phyloP scores from a whole-genome alignment of 35 echinoderm and acorn worm genomes.

The Heliocidaris tuberculata region DNA sequence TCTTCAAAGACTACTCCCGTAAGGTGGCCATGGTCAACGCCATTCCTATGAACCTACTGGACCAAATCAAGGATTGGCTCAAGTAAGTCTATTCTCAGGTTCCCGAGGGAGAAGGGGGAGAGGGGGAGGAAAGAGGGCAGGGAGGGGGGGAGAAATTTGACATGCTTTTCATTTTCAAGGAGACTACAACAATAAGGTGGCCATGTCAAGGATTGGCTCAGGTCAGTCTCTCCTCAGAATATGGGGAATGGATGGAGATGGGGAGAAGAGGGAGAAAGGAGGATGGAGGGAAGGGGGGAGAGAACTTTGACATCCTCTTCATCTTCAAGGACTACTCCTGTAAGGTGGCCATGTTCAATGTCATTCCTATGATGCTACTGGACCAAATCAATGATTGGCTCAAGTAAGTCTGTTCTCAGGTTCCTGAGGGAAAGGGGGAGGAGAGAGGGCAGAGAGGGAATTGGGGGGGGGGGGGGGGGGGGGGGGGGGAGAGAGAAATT shows the following conservation, averaged over 20 bases:
- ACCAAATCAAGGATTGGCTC: constrained; percentile 94
- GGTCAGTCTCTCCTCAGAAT: too few species aligned
- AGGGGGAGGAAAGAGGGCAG: background rate
- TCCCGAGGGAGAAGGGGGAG: too few species aligned
- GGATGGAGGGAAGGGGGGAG: too few species aligned
- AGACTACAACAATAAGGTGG: constrained; percentile 75
- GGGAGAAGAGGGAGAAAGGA: too few species aligned
- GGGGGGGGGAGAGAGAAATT: background rate
- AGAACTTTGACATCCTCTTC: constrained; percentile 98
- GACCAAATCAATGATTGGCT: constrained; percentile 96
- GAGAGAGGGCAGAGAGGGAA: background rate
- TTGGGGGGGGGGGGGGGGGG: too few species aligned
- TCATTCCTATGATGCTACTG: constrained; percentile 89
- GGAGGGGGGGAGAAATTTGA: constrained; percentile 38
- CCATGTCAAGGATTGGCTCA: constrained; percentile 90
- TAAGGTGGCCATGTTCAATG: constrained; percentile 83
- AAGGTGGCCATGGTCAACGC: constrained; percentile 89
- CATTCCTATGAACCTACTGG: constrained; percentile 91
- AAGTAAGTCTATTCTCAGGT: constrained; percentile 64
- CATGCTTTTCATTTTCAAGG: constrained; percentile 90
- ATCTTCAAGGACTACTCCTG: constrained; percentile 92
- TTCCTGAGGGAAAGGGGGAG: background rate
- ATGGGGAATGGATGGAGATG: too few species aligned
- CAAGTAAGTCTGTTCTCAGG: constrained; percentile 65
- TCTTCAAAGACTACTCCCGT: constrained; percentile 90